Evolutionary conservation across 64 coral and sea anemone species (phyloP).

Genomic region (Porites lutea): DNA sequence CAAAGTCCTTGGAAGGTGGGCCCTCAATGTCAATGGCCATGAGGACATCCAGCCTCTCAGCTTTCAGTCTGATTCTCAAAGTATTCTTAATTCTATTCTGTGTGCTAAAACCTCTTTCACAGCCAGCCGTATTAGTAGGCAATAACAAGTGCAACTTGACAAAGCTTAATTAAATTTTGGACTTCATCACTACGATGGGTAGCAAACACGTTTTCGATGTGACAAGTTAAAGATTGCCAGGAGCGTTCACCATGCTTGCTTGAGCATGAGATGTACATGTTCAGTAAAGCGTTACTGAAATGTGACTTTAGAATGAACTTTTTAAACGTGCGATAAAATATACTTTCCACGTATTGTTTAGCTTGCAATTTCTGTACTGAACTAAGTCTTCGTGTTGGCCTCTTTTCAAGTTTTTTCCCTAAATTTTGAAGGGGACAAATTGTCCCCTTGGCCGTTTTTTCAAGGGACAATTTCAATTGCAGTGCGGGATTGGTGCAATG

Average conservation of each 20-base stretch:
- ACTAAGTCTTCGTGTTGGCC: neutral
- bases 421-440: neutral
- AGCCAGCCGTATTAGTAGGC: neutral
- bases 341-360: conserved; percentile 12
- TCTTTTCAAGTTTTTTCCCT: conserved; percentile 42
- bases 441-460: no score
- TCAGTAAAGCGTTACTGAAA: neutral
- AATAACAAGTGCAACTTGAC: neutral
- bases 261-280: conserved; percentile 35
- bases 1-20: neutral
- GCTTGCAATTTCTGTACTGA: neutral
- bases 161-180: no score
- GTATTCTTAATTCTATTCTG: no score
- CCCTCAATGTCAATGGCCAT: neutral
- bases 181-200: no score
- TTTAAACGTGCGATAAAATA: conserved; percentile 44
- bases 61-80: neutral
- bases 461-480: conserved; percentile 32
- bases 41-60: neutral
- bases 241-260: conserved; percentile 19
- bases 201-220: conserved; percentile 58
- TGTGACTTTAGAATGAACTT: conserved; percentile 14
- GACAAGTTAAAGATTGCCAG: conserved; percentile 41
- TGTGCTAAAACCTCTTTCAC: neutral
- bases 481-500: conserved; percentile 1